phyloP scores from a whole-genome alignment of 2,888 invertebrate genomes.

The Kuschelorhynchus macadamiae region DNA sequence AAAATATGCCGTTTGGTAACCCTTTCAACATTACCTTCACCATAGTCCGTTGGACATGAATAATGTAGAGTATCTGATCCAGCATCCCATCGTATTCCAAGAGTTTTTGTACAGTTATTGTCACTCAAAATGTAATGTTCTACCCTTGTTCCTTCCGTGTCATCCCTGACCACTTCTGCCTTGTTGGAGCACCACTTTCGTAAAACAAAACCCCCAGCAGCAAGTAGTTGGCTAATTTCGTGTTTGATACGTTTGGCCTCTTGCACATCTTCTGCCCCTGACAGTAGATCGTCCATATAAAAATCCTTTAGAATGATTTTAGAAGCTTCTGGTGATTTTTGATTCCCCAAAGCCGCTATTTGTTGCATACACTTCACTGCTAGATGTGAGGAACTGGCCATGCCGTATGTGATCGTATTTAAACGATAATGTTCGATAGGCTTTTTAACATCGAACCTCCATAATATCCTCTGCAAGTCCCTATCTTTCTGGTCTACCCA shows the following conservation, averaged over 20 bases:
- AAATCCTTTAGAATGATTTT: conserved; percentile 30
- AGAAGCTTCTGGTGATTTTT: neutral
- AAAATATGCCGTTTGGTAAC: neutral
- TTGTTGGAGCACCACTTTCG: conserved; percentile 37
- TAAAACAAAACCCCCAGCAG: conserved; percentile 25
- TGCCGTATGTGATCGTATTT: conserved; percentile 38
- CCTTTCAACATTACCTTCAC: neutral
- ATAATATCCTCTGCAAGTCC: conserved; percentile 40
- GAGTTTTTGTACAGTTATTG: neutral
- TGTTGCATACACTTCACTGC: conserved; percentile 22
- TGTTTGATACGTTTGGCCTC: neutral
- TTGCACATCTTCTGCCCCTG: neutral
- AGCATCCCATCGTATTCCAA: neutral
- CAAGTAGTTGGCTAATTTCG: neutral
- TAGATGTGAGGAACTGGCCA: conserved; percentile 19
- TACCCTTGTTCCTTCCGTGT: neutral
- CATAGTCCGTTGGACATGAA: neutral
- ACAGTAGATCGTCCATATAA: conserved; percentile 35
- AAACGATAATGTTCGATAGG: conserved; percentile 27
- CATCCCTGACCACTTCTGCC: no score
- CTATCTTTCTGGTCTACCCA: conserved; percentile 17
- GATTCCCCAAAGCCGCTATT: conserved; percentile 17
- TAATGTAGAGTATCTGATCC: neutral
- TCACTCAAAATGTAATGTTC: neutral
- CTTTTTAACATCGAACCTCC: conserved; percentile 21